Evolutionary conservation across 2,113 vertebrate genomes (phyloP).

Genomic region (Sander lucioperca): DNA sequence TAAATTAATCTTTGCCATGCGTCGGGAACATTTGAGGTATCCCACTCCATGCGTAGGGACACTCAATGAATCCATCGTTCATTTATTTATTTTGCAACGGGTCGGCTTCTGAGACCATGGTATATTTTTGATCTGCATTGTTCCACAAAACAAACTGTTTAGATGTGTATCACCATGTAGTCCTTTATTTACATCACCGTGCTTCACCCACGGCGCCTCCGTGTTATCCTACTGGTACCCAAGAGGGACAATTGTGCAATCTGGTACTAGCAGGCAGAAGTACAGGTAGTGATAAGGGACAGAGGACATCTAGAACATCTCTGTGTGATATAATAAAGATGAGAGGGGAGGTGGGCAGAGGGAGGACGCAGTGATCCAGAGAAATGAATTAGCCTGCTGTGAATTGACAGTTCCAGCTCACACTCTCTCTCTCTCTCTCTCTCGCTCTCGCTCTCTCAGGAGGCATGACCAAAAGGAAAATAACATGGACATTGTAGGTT

Average conservation of each 20-base stretch:
- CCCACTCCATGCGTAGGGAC: neutral
- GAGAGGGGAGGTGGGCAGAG: slow-evolving; percentile 18
- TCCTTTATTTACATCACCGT: neutral
- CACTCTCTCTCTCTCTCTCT: too few species aligned
- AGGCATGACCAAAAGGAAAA: neutral
- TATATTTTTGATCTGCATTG: neutral
- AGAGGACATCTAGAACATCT: neutral
- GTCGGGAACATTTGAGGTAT: neutral
- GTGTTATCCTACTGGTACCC: neutral
- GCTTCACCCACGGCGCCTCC: neutral
- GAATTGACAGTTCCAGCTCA: slow-evolving; percentile 33
- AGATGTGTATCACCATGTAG: neutral
- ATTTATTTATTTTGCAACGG: neutral
- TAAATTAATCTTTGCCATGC: neutral
- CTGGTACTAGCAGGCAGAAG: neutral
- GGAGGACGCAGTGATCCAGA: slow-evolving; percentile 35
- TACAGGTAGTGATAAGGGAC: neutral
- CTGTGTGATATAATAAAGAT: neutral
- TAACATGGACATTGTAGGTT: slow-evolving; percentile 3
- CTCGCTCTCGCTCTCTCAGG: neutral
- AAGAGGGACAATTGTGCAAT: neutral
- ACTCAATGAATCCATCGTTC: neutral
- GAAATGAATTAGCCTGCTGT: slow-evolving; percentile 47
- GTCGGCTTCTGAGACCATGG: neutral
- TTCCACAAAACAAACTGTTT: neutral